Conservation (phyloP, 2,888 invertebrate genomes). For the Drosophila suboccidentalis region DNA sequence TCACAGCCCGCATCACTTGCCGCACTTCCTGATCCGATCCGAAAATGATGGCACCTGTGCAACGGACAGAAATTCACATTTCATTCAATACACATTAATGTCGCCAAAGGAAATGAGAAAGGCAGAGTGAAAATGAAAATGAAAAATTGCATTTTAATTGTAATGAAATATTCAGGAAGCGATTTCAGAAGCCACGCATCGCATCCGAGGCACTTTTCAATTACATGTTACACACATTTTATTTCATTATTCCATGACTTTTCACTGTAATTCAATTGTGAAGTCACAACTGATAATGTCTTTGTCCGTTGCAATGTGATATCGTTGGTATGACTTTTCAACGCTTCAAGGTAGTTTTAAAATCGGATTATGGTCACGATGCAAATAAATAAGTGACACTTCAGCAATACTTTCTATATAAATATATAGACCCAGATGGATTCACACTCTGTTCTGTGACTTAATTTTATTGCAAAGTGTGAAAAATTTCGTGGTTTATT, state of each 20-base stretch:
- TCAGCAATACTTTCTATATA: too few relatives aligned
- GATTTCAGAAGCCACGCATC: not conserved
- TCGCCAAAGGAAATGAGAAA: not conserved
- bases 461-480: too few relatives aligned
- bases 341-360: not conserved
- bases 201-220: conserved; percentile 1
- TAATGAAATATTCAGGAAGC: conserved; percentile 28
- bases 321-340: not conserved
- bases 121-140: conserved; percentile 9
- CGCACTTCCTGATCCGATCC: conserved; percentile 99
- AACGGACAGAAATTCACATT: conserved; percentile 8
- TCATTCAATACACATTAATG: not conserved
- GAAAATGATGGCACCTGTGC: conserved; percentile 95
- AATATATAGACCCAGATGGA: too few relatives aligned
- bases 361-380: not conserved
- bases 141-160: conserved; percentile 55
- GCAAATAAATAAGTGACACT: not conserved
- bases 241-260: not conserved
- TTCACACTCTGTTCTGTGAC: too few relatives aligned
- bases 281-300: not conserved
- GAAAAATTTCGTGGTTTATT: conserved; percentile 25
- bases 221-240: conserved; percentile 7
- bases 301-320: not conserved
- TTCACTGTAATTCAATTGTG: not conserved
- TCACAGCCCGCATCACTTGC: conserved; percentile 96